phyloP scores from a whole-genome alignment of 2,113 vertebrate genomes.

The Melanocharis versteri region DNA sequence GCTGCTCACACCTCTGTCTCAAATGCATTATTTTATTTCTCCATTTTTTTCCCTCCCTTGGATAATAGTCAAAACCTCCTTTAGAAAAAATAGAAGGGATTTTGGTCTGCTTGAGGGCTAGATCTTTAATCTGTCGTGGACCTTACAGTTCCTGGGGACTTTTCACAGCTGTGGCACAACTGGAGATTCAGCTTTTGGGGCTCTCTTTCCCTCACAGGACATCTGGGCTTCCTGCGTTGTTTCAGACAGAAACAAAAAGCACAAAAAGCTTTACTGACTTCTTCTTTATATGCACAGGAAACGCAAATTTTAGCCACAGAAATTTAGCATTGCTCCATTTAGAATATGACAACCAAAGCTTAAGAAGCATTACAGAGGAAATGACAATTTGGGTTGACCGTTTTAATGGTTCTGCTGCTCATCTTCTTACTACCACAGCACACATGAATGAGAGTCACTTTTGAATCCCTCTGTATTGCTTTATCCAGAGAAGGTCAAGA shows the following conservation, averaged over 20 bases:
- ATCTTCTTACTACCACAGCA: not conserved
- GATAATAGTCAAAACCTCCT: not conserved
- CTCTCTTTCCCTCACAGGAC: not conserved
- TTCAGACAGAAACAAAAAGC: not conserved
- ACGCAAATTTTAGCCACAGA: not conserved
- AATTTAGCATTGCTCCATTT: not conserved
- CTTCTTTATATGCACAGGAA: not conserved
- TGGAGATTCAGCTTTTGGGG: not conserved
- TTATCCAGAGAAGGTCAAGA: not conserved
- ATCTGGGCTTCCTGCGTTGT: not conserved
- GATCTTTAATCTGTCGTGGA: not conserved
- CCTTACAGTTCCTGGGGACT: not conserved
- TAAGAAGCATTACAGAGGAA: not conserved
- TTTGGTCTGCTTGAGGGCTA: not conserved
- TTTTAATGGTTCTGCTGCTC: not conserved
- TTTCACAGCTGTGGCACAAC: not conserved
- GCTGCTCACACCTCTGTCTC: not conserved
- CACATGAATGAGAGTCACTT: not conserved
- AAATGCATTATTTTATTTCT: not conserved
- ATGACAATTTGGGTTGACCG: not conserved
- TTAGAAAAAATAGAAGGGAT: not conserved
- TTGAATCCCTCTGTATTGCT: not conserved
- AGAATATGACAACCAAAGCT: not conserved
- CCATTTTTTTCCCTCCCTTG: not conserved
- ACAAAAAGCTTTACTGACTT: slow-evolving; percentile 31